phyloP scores from a whole-genome alignment of 2,888 invertebrate species.

The Aphodius granarius region DNA sequence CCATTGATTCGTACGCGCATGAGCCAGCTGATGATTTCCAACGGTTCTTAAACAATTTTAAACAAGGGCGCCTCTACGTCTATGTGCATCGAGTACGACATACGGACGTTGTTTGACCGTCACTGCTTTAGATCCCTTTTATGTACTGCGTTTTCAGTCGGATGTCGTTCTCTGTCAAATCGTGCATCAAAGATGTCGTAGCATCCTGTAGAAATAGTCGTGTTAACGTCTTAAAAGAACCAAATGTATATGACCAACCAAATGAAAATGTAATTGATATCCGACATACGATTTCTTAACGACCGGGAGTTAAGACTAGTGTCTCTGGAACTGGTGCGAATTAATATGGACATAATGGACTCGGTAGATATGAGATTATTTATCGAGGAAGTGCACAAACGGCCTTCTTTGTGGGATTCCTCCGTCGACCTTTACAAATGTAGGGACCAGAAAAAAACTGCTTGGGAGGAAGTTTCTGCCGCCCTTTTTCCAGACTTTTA shows the following conservation, averaged over 20 bases:
- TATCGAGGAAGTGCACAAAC: conserved; percentile 11
- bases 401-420: conserved; percentile 11
- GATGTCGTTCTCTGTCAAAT: not conserved
- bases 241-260: not conserved
- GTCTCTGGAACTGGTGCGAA: no score
- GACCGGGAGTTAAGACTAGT: no score
- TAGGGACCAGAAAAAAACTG: conserved; percentile 1
- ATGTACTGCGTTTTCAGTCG: not conserved
- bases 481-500: not conserved
- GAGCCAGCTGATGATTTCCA: no score
- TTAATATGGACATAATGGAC: not conserved
- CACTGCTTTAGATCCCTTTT: not conserved
- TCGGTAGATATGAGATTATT: not conserved
- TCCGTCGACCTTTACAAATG: conserved; percentile 12
- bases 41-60: not conserved
- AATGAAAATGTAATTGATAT: no score
- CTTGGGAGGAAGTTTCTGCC: conserved; percentile 5
- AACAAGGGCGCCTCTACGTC: not conserved
- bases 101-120: not conserved
- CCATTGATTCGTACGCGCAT: no score
- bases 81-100: not conserved
- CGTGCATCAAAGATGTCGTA: not conserved
- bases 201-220: not conserved
- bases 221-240: not conserved
- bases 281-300: no score